phyloP scores from a whole-genome alignment of 2,888 invertebrate species.

The Prostheceraeus crozeri region DNA sequence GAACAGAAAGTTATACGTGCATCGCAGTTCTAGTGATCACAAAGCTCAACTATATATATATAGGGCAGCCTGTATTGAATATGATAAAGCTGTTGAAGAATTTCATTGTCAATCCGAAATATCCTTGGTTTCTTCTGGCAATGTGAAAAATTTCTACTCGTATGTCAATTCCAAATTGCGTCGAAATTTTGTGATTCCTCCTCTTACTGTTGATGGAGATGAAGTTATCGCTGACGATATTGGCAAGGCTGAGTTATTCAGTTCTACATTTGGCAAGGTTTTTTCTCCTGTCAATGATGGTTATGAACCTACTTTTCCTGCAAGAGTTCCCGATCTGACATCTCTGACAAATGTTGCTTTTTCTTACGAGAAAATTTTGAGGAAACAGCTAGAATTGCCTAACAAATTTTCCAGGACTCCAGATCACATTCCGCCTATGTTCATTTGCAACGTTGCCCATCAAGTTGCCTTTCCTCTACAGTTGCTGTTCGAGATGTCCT shows the following conservation, averaged over 20 bases:
- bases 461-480: slow-evolving; percentile 6
- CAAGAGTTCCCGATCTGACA: too few species aligned
- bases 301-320: too few species aligned
- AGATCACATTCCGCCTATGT: neutral
- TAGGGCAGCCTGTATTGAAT: slow-evolving; percentile 17
- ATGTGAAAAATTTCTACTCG: slow-evolving; percentile 21
- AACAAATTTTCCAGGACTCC: neutral
- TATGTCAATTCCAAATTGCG: slow-evolving; percentile 19
- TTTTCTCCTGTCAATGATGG: too few species aligned
- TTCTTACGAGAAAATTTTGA: too few species aligned
- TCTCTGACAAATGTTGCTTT: too few species aligned
- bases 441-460: neutral
- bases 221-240: slow-evolving; percentile 13
- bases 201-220: slow-evolving; percentile 7
- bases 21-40: too few species aligned
- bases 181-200: slow-evolving; percentile 17
- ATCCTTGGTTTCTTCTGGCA: slow-evolving; percentile 12
- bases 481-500: neutral
- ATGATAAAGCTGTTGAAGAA: slow-evolving; percentile 23
- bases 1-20: too few species aligned
- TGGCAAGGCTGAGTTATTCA: slow-evolving; percentile 21
- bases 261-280: too few species aligned
- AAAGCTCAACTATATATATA: too few species aligned
- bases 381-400: too few species aligned
- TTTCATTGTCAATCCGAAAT: slow-evolving; percentile 22